Evolutionary conservation across 64 coral and sea anemone species (phyloP), one percentile per base, ranked within the genome.

Genomic region (Astreopora myriophthalma): DNA sequence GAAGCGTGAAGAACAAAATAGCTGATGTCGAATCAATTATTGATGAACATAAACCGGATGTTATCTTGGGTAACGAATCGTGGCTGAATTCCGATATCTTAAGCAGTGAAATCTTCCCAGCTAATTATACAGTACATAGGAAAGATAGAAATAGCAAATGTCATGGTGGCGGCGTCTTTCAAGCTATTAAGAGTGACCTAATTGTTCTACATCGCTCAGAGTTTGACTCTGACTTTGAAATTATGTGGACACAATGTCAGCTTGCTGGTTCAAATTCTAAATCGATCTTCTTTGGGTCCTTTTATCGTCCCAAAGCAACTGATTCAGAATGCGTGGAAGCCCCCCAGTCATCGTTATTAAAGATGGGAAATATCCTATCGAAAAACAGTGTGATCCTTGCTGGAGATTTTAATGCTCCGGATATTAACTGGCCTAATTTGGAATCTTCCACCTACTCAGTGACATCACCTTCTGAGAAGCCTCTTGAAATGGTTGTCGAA

Each of bases 1-100:
- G 89, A n/a, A 90, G 88, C 66, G 61, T 65, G 4, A 91, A 83
- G 26, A 91, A 83, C 35, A 91, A 91, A 73, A 72, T 82, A 26
- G 89, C 76, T 11, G 76, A 91, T 24, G 73, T 91, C 28, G 89
- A 24, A 31, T 61, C 40, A 24, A 62, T 90, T 19, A 48, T 90
- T 1, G 20, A 90, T 20, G 1, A 91, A 34, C 28, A 91, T 14
- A 69, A 82, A 46, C 76, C 89, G 0, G 77, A 82, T 57, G 57
- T 91, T 28, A 29, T 91, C 12, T 57, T 83, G 10, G 89, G 46
- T 7, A 91, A 33, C 29, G 58, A 89, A 78, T 77, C 73, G 5
- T 89, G 87, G 73, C 28, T 89, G 42, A 89, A 68, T 2, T 31
- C 73, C 1, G 49, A 89, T 32, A 78, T 78, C 25, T 11, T 0